Percentiles rank a stretch among this genome's conserved stretches.
Conservation (phyloP, 2,888 invertebrate species). For the Vannuccia rotundouncinata region DNA sequence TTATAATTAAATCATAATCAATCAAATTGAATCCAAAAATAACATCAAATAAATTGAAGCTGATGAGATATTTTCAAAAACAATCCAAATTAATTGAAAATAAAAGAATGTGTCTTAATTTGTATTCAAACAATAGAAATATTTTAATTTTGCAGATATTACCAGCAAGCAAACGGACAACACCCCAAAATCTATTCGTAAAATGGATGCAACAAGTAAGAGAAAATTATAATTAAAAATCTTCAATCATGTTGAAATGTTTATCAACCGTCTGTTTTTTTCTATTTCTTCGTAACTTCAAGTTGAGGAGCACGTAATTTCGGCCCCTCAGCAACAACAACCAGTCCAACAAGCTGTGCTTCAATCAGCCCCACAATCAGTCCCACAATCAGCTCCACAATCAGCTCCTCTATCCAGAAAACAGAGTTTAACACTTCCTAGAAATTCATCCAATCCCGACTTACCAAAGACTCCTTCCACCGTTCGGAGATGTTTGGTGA, state of each 20-base stretch:
- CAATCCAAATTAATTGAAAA: no score
- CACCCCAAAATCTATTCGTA: neutral
- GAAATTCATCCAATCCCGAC: neutral
- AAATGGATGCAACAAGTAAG: neutral
- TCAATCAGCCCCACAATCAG: neutral
- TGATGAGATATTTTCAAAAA: no score
- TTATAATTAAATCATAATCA: no score
- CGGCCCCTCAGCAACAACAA: neutral
- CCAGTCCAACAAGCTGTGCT: neutral
- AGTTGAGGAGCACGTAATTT: constrained; percentile 4
- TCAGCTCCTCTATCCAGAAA: neutral
- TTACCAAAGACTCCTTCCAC: neutral
- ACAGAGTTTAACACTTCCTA: neutral
- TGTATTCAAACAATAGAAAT: no score
- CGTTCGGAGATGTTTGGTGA: neutral
- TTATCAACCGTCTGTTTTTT: no score
- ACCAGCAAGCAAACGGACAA: neutral
- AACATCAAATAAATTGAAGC: no score
- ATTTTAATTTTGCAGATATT: neutral
- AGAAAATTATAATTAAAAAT: no score
- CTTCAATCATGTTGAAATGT: no score
- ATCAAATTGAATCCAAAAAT: no score
- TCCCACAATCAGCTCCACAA: neutral
- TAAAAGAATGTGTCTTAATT: no score
- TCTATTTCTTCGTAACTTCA: no score